Evolutionary conservation across 2,888 invertebrate species (phyloP), one percentile per base, ranked within the genome.

Genomic region (Orthosia gothica): DNA sequence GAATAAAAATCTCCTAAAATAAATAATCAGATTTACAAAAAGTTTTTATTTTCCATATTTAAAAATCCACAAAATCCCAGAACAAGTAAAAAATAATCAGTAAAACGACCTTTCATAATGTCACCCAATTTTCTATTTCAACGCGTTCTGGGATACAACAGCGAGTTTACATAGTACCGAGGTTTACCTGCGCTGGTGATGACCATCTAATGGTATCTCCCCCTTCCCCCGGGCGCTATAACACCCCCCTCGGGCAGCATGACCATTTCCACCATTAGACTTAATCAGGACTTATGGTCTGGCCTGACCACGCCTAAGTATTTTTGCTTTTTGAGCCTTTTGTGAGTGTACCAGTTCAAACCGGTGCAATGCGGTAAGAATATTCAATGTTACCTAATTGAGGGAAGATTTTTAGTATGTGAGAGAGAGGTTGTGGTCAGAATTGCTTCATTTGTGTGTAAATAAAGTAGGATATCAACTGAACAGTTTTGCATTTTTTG

Each of bases 231-330:
- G 81, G 88, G 83, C 66, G 76, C 79, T 72, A 79, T 88, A 85
- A 86, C 85, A 40, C 80, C 85, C 86, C 85, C 64, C 58, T 50
- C 73, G 79, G 83, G 81, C 79, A 76, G 74, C 79, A 79, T 78
- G 84, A 82, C 88, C 88, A 87, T 88, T 88, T 84, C 84, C 79
- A 88, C 90, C 91, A 92, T 93, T 93, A 92, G 87, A 87, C 85
- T 90, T 93, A 93, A 93, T 93, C 92, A 92, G 92, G 85, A 93
- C 89, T 90, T 92, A 93, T 91, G 88, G 89, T 82, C 85, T 74
- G 76, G 23, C 66, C 66, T 82, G 77, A 85, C 87, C 84, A 83
- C 82, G 84, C 86, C 89, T 89, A 83, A 87, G 65, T 89, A 79
- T 90, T 88, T 89, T 88, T 89, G 85, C 86, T 71, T 76, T 87